Base-by-base conservation (phyloP, 2,888 invertebrate species). In the Agrotis segetum region DNA sequence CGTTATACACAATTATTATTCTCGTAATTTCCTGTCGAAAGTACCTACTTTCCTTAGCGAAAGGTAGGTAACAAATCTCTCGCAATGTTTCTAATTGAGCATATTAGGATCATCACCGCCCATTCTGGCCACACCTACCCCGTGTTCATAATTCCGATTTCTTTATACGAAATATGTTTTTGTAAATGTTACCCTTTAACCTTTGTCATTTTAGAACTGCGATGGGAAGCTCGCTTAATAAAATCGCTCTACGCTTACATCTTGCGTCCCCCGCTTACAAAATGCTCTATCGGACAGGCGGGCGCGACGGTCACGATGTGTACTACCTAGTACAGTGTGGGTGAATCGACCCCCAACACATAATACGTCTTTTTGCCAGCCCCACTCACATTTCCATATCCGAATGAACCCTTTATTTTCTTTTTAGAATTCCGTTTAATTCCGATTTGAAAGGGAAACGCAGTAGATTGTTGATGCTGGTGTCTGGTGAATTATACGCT, bases 271-370 rank as follows among this genome's bases (percentile, higher is more conserved):
- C 53, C 60, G 53, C 69, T 65, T 77, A 83, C 80, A 86, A 87
- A 85, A 82, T 76, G 81, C 66, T 86, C 81, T 83, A 87, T 85
- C 81, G 75, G 74, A 55, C 53, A 53, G 49, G 64, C 46, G 53
- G 49, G 61, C 53, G 70, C 80, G 77, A 78, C 77, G 70, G 74
- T 78, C 73, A 75, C 78, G 77, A 70, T 74, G 76, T 73, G 78
- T 77, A 77, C 69, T 74, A 77, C 53, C n/a, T 5, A 75, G 81
- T 69, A 79, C 74, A 73, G 71, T 68, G 74, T 74, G 73, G 85
- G 82, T 84, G 82, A 88, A 87, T 88, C 85, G 86, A 78, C 81
- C 80, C 83, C 82, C 82, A 72, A 82, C 79, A 81, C 85, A 87
- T 86, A 87, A 85, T 89, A 85, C 86, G 76, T 87, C 85, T 85